Conservation (phyloP, 2,113 vertebrate species). For the Tragelaphus strepsiceros region DNA sequence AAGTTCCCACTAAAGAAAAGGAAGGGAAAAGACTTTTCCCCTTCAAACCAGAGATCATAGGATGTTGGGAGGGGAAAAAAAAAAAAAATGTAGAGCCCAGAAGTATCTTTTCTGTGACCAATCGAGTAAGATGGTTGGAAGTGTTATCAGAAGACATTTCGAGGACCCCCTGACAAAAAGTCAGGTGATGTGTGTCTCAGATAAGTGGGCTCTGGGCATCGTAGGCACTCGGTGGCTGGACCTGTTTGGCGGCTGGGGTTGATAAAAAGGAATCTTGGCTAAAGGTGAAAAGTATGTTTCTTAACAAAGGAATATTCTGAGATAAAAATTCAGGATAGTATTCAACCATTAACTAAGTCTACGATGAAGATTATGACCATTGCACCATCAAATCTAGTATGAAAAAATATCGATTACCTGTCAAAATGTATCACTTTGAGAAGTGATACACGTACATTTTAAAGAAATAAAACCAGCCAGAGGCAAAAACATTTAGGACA, state of each 20-base stretch:
- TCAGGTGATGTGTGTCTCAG: neutral
- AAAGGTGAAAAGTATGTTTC: constrained; percentile 45
- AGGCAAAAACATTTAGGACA: constrained; percentile 80
- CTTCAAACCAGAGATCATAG: constrained; percentile 2
- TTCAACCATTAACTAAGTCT: constrained; percentile 81
- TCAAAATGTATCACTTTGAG: constrained; percentile 88
- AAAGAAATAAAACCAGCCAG: constrained; percentile 79
- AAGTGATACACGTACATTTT: constrained; percentile 77
- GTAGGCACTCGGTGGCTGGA: neutral
- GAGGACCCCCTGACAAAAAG: neutral
- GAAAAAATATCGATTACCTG: constrained; percentile 95
- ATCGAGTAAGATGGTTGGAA: neutral
- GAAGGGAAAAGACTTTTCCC: neutral
- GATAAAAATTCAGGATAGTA: constrained; percentile 80
- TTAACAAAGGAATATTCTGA: constrained; percentile 81
- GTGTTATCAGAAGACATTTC: neutral
- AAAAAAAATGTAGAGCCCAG: neutral
- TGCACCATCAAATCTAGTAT: constrained; percentile 87
- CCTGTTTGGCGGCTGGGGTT: neutral
- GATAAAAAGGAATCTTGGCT: neutral
- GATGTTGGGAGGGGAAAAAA: neutral
- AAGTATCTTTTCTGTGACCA: constrained; percentile 29
- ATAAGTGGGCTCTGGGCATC: neutral
- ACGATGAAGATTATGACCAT: constrained; percentile 86
- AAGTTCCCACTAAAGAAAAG: neutral